Percentiles rank a stretch among this genome's conserved stretches.
These are phyloP conservation scores for Luperina nickerlii DNA, from an alignment of 2,888 invertebrate species.

Conservation along the genomic window DNA sequence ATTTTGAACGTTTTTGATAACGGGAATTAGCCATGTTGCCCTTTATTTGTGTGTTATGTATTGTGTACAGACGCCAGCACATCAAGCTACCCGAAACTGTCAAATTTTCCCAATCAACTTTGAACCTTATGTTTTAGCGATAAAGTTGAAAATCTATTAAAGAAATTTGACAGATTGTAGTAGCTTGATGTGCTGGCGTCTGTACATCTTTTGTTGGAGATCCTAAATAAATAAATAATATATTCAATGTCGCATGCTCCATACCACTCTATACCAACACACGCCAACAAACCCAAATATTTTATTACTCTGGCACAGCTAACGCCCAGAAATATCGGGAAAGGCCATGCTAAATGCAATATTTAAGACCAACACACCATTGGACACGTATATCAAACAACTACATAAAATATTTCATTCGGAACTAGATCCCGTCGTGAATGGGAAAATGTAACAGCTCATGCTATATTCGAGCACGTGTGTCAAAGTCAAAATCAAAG, in stretches of 20 bases:
- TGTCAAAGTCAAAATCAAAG: no score
- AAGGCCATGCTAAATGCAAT: conserved; percentile 24
- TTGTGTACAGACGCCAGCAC: no score
- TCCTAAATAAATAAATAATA: no score
- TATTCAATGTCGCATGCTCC: not conserved
- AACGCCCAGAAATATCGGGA: conserved; percentile 11
- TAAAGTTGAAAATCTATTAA: no score
- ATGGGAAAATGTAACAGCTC: conserved; percentile 38
- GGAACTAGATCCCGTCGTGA: conserved; percentile 41
- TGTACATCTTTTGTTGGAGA: not conserved
- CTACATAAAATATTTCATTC: conserved; percentile 51
- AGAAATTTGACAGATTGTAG: no score
- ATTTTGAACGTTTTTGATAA: not conserved
- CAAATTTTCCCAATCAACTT: no score
- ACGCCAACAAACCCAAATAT: not conserved
- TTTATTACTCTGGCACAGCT: conserved; percentile 3
- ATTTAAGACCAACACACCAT: conserved; percentile 14
- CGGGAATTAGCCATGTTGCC: not conserved
- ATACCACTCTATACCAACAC: not conserved
- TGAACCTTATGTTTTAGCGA: no score
- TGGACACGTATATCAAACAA: conserved; percentile 32
- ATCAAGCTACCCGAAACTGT: no score
- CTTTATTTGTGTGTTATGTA: not conserved
- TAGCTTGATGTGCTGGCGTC: no score
- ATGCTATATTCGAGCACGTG: conserved; percentile 50